Percentiles rank a stretch among this genome's conserved stretches.
Evolutionary conservation across 2,797 vertebrate genomes (phyloP).

Genomic region (Megalops cyprinoides): DNA sequence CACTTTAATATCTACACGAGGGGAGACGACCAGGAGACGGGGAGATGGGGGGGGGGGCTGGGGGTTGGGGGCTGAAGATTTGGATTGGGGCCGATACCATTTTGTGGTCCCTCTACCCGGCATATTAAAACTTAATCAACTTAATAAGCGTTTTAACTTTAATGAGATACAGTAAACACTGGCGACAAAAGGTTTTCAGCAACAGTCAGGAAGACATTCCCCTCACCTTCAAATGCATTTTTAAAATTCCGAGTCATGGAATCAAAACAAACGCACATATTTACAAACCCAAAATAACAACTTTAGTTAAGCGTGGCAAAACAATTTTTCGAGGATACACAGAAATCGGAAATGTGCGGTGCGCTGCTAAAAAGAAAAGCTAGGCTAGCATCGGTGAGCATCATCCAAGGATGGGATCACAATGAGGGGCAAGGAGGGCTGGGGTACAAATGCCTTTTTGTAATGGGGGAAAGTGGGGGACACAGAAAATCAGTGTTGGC

Average conservation of each 20-base stretch:
- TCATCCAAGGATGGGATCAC: not conserved
- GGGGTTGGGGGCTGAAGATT: slow-evolving; percentile 25
- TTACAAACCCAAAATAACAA: not conserved
- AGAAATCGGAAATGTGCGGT: not conserved
- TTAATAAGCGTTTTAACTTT: not conserved
- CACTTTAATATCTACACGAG: slow-evolving; percentile 42
- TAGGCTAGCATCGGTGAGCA: not conserved
- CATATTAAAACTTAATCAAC: slow-evolving; percentile 6
- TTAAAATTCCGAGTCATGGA: not conserved
- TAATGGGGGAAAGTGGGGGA: not conserved
- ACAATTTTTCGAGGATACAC: not conserved
- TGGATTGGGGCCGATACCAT: slow-evolving; percentile 39
- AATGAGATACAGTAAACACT: slow-evolving; percentile 9
- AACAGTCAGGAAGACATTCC: not conserved
- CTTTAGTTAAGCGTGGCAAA: not conserved
- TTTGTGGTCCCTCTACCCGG: slow-evolving; percentile 26
- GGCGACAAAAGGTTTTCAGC: not conserved
- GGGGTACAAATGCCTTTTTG: not conserved
- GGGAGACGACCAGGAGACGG: slow-evolving; percentile 42
- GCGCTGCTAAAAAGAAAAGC: not conserved
- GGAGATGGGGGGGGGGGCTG: no score
- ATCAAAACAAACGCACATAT: not conserved
- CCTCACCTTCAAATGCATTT: not conserved
- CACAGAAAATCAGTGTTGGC: not conserved
- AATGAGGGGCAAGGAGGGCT: no score